A percentile compares a stretch with the other conserved stretches of the same genome.
These are phyloP conservation scores for Microctenopoma steveboyesi DNA, from an alignment of 2,797 vertebrate species.

Conservation along the genomic window DNA sequence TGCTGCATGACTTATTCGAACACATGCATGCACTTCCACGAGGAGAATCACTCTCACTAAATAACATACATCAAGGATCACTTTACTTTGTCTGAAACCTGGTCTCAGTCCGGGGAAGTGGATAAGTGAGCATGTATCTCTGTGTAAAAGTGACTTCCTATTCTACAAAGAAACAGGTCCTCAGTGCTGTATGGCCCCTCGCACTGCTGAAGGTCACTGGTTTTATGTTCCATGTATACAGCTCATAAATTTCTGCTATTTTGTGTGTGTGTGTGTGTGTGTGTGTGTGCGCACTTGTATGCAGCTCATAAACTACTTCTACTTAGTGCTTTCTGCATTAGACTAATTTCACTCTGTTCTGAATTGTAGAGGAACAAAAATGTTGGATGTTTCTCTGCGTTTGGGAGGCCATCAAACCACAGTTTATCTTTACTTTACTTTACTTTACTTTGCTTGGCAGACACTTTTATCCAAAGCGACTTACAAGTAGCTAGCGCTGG, in stretches of 20 bases:
- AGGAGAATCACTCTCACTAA: constrained; percentile 24
- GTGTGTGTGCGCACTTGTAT: constrained; percentile 54
- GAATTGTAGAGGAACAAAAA: constrained; percentile 62
- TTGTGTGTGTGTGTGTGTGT: constrained; percentile 53
- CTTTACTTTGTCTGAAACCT: constrained; percentile 30
- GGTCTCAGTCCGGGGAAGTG: constrained; percentile 9
- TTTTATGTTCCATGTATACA: constrained; percentile 82
- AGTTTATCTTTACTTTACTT: neutral
- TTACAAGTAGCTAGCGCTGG: too few species aligned
- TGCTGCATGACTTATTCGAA: constrained; percentile 27
- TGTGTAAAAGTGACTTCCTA: constrained; percentile 61
- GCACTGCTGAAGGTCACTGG: constrained; percentile 79
- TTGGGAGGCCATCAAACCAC: constrained; percentile 31
- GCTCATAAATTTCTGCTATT: constrained; percentile 82
- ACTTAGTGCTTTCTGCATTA: constrained; percentile 80
- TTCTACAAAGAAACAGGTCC: constrained; percentile 74
- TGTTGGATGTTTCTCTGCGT: constrained; percentile 52
- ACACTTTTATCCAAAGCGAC: too few species aligned
- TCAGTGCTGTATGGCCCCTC: constrained; percentile 66
- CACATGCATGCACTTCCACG: constrained; percentile 16
- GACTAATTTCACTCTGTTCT: constrained; percentile 77
- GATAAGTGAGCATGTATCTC: constrained; percentile 44
- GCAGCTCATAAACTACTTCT: constrained; percentile 78
- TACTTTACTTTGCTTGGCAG: too few species aligned
- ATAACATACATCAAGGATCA: constrained; percentile 40